Conservation (phyloP, 2,113 vertebrate species). For the Anolis carolinensis region DNA sequence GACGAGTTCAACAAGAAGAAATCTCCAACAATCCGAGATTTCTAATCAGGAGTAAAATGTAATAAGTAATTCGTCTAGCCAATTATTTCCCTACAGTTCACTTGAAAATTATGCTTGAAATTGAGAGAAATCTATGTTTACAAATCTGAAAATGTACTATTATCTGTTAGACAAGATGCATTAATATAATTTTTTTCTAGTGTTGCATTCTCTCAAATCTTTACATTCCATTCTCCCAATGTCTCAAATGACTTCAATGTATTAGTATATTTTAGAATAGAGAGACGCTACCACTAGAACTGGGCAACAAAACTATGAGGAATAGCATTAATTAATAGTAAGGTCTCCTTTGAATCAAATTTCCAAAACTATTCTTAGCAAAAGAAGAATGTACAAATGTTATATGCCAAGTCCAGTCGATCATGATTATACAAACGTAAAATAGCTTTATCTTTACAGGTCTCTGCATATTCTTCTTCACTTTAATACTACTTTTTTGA, state of each 20-base stretch:
- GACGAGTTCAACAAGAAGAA: not conserved
- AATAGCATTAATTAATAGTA: not conserved
- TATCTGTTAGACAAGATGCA: not conserved
- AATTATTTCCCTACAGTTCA: not conserved
- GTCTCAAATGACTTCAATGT: not conserved
- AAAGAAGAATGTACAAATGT: not conserved
- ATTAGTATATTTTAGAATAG: not conserved
- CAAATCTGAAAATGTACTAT: not conserved
- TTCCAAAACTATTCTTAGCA: not conserved
- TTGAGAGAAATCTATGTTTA: not conserved
- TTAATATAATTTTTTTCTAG: not conserved
- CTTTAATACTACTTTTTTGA: constrained; percentile 53
- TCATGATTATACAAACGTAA: not conserved
- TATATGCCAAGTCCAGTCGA: constrained; percentile 39
- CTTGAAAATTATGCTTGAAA: not conserved
- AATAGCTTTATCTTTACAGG: constrained; percentile 37
- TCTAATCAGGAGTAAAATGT: not conserved
- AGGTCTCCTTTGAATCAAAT: not conserved
- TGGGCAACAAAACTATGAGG: not conserved
- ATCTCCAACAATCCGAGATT: not conserved
- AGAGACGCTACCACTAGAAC: not conserved
- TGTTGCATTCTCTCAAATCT: not conserved
- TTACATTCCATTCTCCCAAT: too few species aligned
- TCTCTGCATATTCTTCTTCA: constrained; percentile 22
- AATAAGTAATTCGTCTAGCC: not conserved